Percentiles rank a stretch among this genome's conserved stretches.
These are phyloP conservation scores for Beroe ovata DNA, from an alignment of 37 sponge, comb jelly and placozoan genomes.

Conservation along the genomic window DNA sequence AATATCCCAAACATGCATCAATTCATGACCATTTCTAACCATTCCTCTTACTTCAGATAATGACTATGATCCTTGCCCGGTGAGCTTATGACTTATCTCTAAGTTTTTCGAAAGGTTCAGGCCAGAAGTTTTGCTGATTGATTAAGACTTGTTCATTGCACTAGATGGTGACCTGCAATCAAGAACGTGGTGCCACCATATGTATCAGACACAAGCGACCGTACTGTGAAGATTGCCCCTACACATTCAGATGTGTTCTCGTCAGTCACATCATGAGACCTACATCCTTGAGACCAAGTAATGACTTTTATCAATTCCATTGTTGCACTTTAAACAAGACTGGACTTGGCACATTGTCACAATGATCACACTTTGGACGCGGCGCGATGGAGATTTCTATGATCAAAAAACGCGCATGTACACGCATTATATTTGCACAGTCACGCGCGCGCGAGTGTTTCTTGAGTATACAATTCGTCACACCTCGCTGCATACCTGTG, in stretches of 20 bases:
- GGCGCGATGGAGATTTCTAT: background rate
- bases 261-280: background rate
- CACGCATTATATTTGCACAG: background rate
- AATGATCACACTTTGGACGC: too few species aligned
- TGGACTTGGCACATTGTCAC: too few species aligned
- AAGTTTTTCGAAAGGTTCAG: background rate
- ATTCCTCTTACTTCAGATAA: background rate
- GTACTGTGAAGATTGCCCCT: background rate
- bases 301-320: too few species aligned
- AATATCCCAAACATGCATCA: too few species aligned
- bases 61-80: conserved; percentile 31
- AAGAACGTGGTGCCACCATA: background rate
- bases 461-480: background rate
- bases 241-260: conserved; percentile 30
- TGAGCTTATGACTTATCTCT: background rate
- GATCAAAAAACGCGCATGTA: background rate
- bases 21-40: background rate
- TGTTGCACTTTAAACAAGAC: too few species aligned
- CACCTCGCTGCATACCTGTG: too few species aligned
- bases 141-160: too few species aligned
- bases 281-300: too few species aligned
- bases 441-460: background rate
- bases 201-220: background rate
- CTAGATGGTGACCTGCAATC: background rate
- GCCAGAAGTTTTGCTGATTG: background rate